Percentiles rank a stretch among this genome's conserved stretches.
phyloP scores from a whole-genome alignment of 2,888 invertebrate species.

The Xestia ashworthii region DNA sequence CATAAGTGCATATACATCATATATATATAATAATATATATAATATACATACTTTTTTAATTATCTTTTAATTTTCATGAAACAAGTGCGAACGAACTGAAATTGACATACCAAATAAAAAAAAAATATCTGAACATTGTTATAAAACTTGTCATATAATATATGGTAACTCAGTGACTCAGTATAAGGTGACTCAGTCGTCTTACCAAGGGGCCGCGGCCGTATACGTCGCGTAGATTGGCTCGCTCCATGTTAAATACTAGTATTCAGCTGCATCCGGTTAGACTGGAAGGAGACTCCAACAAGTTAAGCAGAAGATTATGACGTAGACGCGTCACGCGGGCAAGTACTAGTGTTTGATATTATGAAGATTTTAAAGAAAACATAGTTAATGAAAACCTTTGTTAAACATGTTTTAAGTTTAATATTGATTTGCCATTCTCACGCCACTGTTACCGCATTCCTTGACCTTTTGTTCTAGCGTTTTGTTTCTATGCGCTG shows the following conservation, averaged over 20 bases:
- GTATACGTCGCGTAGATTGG: neutral
- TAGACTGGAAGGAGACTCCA: neutral
- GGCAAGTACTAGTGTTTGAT: neutral
- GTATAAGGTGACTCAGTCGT: too few species aligned
- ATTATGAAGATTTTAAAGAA: neutral
- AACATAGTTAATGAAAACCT: conserved; percentile 1
- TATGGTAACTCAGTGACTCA: too few species aligned
- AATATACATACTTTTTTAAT: too few species aligned
- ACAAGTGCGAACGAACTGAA: too few species aligned
- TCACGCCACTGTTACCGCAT: conserved; percentile 45
- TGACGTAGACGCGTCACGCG: too few species aligned
- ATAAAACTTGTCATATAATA: too few species aligned
- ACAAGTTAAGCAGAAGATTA: neutral
- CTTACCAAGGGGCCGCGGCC: too few species aligned
- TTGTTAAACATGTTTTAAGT: conserved; percentile 24
- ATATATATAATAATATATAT: too few species aligned
- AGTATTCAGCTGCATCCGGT: neutral
- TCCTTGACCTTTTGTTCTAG: conserved; percentile 46
- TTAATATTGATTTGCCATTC: conserved; percentile 52
- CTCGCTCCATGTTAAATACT: neutral
- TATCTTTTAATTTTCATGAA: too few species aligned
- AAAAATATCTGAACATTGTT: too few species aligned
- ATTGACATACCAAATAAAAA: too few species aligned
- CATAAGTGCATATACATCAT: too few species aligned
- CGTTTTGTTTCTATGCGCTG: neutral